A percentile compares a stretch with the other conserved stretches of the same genome.
Conservation (phyloP, 1,140 invertebrate species). For the Druon quercuslanigerum region DNA sequence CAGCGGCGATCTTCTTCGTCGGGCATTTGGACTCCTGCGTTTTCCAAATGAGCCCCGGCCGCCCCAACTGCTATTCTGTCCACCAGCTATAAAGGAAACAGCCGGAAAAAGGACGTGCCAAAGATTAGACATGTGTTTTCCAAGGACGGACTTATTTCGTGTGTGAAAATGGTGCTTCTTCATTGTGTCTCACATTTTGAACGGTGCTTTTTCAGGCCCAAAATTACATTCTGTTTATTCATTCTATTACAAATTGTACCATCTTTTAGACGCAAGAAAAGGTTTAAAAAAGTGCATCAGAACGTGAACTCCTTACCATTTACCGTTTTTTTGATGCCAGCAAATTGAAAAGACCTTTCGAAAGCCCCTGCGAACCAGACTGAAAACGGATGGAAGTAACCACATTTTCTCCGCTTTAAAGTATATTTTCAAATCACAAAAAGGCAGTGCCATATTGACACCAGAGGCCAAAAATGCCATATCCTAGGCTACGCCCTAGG, state of each 20-base stretch:
- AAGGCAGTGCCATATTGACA: too few species aligned
- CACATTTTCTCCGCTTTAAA: too few species aligned
- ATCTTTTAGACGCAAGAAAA: neutral
- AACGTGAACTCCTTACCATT: constrained; percentile 9
- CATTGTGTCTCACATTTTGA: constrained; percentile 5
- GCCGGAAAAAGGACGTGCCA: constrained; percentile 64
- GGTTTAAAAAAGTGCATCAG: neutral
- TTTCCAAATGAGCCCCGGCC: constrained; percentile 69
- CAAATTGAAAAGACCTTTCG: constrained; percentile 5
- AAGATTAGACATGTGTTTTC: constrained; percentile 54
- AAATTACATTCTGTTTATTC: constrained; percentile 5
- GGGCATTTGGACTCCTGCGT: constrained; percentile 56
- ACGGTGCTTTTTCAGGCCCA: constrained; percentile 11
- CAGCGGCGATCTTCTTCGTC: constrained; percentile 58
- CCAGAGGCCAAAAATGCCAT: too few species aligned
- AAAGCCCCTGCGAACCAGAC: constrained; percentile 9
- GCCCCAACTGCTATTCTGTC: constrained; percentile 71
- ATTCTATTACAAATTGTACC: neutral
- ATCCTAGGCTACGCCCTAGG: too few species aligned
- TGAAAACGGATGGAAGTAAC: too few species aligned
- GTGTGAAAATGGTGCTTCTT: constrained; percentile 39
- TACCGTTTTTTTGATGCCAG: constrained; percentile 1
- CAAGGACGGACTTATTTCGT: constrained; percentile 33
- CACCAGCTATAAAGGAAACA: constrained; percentile 71
- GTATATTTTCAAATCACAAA: too few species aligned